phyloP scores from a whole-genome alignment of 2,797 vertebrate species.

The Tapera naevia region DNA sequence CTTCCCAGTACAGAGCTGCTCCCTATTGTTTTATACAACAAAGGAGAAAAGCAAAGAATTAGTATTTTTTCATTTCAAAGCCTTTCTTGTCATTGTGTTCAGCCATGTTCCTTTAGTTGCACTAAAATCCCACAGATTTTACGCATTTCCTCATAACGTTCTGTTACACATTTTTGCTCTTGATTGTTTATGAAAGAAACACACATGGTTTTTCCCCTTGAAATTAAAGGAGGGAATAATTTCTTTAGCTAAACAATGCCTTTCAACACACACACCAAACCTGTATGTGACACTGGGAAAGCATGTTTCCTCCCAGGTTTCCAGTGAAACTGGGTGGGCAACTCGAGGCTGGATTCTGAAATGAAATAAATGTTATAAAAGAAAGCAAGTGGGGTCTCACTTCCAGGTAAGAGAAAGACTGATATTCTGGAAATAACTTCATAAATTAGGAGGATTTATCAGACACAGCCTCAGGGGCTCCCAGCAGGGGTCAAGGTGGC shows the following conservation, averaged over 20 bases:
- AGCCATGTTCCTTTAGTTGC: background rate
- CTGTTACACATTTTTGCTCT: background rate
- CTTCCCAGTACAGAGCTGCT: background rate
- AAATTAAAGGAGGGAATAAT: background rate
- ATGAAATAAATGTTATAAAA: background rate
- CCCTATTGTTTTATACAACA: background rate
- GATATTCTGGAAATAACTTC: background rate
- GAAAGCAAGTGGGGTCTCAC: background rate
- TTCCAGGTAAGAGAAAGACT: background rate
- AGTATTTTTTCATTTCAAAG: background rate
- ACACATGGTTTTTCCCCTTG: background rate
- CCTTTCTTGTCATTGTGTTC: background rate
- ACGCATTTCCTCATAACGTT: background rate
- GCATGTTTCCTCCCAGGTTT: background rate
- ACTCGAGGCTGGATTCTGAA: background rate
- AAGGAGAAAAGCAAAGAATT: background rate
- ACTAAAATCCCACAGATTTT: background rate
- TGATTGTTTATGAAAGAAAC: background rate
- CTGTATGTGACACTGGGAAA: background rate
- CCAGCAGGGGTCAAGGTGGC: background rate
- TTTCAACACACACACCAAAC: background rate
- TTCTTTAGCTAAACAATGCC: background rate
- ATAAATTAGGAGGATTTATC: background rate
- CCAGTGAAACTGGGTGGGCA: background rate
- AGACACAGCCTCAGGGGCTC: accelerated